Percentiles rank a stretch among this genome's conserved stretches.
Evolutionary conservation across 1,140 invertebrate genomes (phyloP).

Genomic region (Megalonaias nervosa): DNA sequence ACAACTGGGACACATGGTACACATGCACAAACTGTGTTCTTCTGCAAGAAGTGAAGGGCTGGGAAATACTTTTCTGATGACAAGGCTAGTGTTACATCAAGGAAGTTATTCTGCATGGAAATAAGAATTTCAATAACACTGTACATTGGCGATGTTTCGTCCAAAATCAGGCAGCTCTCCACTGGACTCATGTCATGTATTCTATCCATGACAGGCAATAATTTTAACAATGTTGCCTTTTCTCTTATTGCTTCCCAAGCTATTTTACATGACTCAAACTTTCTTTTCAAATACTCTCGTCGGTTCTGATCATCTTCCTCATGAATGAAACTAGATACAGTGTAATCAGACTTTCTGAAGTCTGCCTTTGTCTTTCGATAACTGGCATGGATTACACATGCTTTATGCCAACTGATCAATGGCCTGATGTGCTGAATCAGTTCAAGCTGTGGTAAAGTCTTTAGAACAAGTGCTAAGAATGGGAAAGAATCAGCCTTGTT

Average conservation of each 20-base stretch:
- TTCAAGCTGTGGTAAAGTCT: too few relatives aligned
- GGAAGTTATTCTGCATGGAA: constrained; percentile 16
- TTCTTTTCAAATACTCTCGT: neutral
- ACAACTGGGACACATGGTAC: neutral
- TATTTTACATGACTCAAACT: constrained; percentile 12
- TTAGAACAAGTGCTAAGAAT: too few relatives aligned
- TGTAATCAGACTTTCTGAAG: too few relatives aligned
- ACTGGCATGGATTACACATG: too few relatives aligned
- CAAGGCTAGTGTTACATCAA: constrained; percentile 3
- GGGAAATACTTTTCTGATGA: constrained; percentile 3
- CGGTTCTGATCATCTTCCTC: too few relatives aligned
- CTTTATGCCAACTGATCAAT: too few relatives aligned
- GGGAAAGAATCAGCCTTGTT: too few relatives aligned
- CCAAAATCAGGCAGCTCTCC: constrained; percentile 14
- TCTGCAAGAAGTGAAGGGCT: constrained; percentile 13
- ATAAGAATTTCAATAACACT: constrained; percentile 4
- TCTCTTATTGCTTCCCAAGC: constrained; percentile 2
- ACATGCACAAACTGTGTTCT: constrained; percentile 5
- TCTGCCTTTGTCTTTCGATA: too few relatives aligned
- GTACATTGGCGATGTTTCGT: constrained; percentile 3
- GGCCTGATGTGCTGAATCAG: too few relatives aligned
- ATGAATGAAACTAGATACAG: too few relatives aligned
- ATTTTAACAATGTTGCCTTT: neutral
- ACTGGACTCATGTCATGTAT: constrained; percentile 6
- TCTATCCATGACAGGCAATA: neutral